Percentiles rank a stretch among this genome's conserved stretches.
Conservation (phyloP, 2,888 invertebrate genomes). For the Drosophila anomelani region DNA sequence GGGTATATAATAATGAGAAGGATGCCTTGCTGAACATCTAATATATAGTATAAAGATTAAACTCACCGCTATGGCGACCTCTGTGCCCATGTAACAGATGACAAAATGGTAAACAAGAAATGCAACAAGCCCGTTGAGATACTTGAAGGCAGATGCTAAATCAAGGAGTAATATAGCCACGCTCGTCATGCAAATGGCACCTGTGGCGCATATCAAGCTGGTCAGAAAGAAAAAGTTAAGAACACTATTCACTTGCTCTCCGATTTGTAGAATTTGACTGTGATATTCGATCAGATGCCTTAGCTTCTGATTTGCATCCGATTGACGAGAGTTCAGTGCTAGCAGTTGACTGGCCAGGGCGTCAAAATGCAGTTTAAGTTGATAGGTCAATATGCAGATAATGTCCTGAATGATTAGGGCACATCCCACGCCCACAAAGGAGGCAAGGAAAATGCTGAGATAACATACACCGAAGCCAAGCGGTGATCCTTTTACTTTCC, state of each 20-base stretch:
- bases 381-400: not conserved
- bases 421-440: not conserved
- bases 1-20: not conserved
- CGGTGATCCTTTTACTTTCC: conserved; percentile 1
- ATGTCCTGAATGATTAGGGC: not conserved
- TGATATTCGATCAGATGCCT: conserved; percentile 66
- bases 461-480: not conserved
- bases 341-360: not conserved
- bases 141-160: conserved; percentile 57
- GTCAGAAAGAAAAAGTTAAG: conserved; percentile 73
- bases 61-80: conserved; percentile 72
- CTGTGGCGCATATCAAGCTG: conserved; percentile 71
- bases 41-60: not conserved
- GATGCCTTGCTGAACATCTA: not conserved
- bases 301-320: not conserved
- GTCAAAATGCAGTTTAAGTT: conserved; percentile 4
- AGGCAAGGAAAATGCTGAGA: not conserved
- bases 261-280: conserved; percentile 57
- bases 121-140: conserved; percentile 66
- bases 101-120: conserved; percentile 69
- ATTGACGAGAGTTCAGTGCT: not conserved
- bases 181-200: conserved; percentile 79
- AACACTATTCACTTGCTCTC: conserved; percentile 59
- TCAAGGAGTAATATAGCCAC: conserved; percentile 71
- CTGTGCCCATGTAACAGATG: conserved; percentile 75